Evolutionary conservation across 2,888 invertebrate genomes (phyloP).

Genomic region (Idaea aversata): DNA sequence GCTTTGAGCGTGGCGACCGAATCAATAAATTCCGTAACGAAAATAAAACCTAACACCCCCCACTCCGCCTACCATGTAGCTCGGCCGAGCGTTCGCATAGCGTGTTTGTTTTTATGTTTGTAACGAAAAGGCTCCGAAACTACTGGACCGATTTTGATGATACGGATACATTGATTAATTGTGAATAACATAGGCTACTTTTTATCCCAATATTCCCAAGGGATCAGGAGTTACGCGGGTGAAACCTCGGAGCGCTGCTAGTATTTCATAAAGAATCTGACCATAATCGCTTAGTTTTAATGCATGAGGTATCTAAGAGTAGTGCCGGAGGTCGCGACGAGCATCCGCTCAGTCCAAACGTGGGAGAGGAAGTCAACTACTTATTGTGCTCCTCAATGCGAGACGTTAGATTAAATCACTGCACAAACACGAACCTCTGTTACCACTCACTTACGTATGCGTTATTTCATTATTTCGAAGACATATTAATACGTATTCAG

Average conservation of each 20-base stretch:
- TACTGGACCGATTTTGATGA: too few relatives aligned
- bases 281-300: conserved; percentile 34
- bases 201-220: too few relatives aligned
- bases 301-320: conserved; percentile 49
- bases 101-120: too few relatives aligned
- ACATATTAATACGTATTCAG: background rate
- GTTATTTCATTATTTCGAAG: conserved; percentile 30
- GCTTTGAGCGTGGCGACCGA: too few relatives aligned
- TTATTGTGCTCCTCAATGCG: conserved; percentile 78
- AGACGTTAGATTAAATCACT: conserved; percentile 62
- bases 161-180: too few relatives aligned
- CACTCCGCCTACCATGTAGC: too few relatives aligned
- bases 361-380: conserved; percentile 77
- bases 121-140: too few relatives aligned
- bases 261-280: conserved; percentile 15
- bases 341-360: conserved; percentile 71
- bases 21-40: too few relatives aligned
- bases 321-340: conserved; percentile 65
- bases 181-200: too few relatives aligned
- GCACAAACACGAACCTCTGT: conserved; percentile 42
- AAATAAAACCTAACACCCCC: too few relatives aligned
- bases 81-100: too few relatives aligned
- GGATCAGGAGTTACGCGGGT: too few relatives aligned
- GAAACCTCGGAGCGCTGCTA: background rate
- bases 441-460: conserved; percentile 30